phyloP scores from a whole-genome alignment of 2,888 invertebrate genomes.

The Melieria crassipennis region DNA sequence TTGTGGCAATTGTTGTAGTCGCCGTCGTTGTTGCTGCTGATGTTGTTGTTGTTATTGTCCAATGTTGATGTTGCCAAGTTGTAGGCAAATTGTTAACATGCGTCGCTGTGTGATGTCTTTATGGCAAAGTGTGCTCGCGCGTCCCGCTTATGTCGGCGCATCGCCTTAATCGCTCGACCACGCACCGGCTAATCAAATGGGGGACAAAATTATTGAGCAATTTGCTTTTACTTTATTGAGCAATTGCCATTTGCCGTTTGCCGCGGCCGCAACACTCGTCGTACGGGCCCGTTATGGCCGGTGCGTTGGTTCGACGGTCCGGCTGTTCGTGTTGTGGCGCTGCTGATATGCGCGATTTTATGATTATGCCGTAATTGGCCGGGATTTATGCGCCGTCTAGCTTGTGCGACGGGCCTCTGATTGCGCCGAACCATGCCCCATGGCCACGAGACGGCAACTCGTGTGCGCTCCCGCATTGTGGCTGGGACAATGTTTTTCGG shows the following conservation, averaged over 20 bases:
- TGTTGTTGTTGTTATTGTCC: slow-evolving; percentile 36
- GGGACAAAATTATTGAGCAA: slow-evolving; percentile 62
- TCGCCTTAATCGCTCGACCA: no score
- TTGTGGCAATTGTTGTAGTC: no score
- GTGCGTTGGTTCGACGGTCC: background rate
- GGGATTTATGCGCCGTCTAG: slow-evolving; percentile 20
- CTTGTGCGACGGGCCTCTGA: no score
- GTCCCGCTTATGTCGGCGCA: no score
- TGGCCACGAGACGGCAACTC: no score
- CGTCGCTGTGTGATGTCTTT: slow-evolving; percentile 40
- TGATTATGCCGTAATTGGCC: slow-evolving; percentile 32
- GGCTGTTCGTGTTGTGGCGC: background rate
- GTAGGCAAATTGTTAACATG: slow-evolving; percentile 54
- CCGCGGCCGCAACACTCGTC: slow-evolving; percentile 14
- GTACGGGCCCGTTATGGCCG: slow-evolving; percentile 8
- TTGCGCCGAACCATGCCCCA: no score
- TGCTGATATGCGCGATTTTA: slow-evolving; percentile 28
- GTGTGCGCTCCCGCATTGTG: no score
- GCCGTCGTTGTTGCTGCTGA: slow-evolving; percentile 31
- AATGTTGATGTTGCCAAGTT: slow-evolving; percentile 45
- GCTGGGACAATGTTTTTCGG: no score
- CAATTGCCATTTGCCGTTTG: slow-evolving; percentile 46
- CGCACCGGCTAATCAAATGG: slow-evolving; percentile 35
- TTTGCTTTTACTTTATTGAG: slow-evolving; percentile 60
- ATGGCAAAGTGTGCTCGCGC: slow-evolving; percentile 26